Evolutionary conservation across 2,797 vertebrate species (phyloP).

Genomic region (Lepilemur septentrionalis): DNA sequence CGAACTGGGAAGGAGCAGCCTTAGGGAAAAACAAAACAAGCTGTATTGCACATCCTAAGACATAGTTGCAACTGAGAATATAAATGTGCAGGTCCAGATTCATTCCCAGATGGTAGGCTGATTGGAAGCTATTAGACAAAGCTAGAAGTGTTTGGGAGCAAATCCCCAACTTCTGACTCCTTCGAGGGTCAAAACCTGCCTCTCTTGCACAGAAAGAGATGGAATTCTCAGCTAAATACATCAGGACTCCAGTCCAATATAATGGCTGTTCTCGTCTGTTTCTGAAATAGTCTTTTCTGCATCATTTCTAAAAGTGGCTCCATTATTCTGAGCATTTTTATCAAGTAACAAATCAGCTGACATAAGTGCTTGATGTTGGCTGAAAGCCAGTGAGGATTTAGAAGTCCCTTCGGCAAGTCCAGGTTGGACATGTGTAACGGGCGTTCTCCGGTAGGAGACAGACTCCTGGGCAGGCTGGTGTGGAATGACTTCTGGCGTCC

Average conservation of each 20-base stretch:
- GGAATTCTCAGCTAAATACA: neutral
- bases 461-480: neutral
- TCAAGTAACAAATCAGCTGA: neutral
- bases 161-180: neutral
- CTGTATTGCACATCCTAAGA: neutral
- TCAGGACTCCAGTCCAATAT: neutral
- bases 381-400: neutral
- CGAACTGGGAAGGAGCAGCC: neutral
- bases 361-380: neutral
- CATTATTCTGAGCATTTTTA: neutral
- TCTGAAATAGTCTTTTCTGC: neutral
- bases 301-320: neutral
- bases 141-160: neutral
- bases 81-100: neutral
- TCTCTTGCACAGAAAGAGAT: neutral
- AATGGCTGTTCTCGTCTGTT: neutral
- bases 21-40: neutral
- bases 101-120: neutral
- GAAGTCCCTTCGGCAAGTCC: neutral
- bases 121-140: neutral
- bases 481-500: neutral
- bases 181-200: neutral
- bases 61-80: neutral
- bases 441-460: neutral
- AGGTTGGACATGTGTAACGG: accelerated